Conservation (phyloP, 2,113 vertebrate genomes). For the Limnothrissa miodon region DNA sequence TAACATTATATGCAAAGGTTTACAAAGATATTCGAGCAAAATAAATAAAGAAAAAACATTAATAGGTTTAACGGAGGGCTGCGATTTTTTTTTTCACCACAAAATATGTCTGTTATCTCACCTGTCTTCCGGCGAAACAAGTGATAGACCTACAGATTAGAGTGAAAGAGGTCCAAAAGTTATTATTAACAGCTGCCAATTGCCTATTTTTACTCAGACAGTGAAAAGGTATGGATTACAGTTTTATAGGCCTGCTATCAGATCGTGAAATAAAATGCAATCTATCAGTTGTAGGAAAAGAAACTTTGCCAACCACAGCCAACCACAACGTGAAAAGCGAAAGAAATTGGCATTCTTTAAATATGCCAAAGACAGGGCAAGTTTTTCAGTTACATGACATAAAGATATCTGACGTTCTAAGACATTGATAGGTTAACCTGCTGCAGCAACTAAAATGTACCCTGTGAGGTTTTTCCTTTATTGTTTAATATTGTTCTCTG, state of each 20-base stretch:
- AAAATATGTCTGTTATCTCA: too few species aligned
- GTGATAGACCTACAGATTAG: too few species aligned
- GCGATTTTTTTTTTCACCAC: too few species aligned
- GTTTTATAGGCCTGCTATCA: not conserved
- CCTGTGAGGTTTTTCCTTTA: not conserved
- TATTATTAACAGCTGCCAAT: too few species aligned
- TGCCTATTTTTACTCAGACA: too few species aligned
- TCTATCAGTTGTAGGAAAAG: not conserved
- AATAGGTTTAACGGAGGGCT: too few species aligned
- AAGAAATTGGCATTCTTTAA: not conserved
- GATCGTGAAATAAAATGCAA: not conserved
- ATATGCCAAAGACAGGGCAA: not conserved
- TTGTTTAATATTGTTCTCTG: not conserved
- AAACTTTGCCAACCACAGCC: not conserved
- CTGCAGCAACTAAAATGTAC: not conserved
- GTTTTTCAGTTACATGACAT: not conserved
- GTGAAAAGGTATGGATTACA: too few species aligned
- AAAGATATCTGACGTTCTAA: not conserved
- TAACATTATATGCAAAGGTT: not conserved
- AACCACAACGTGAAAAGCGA: not conserved
- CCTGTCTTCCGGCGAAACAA: too few species aligned
- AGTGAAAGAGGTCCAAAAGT: too few species aligned
- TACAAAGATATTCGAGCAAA: not conserved
- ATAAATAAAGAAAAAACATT: not conserved
- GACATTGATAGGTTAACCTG: not conserved